Conservation (phyloP, 2,113 vertebrate species). For the Leucopsar rothschildi region DNA sequence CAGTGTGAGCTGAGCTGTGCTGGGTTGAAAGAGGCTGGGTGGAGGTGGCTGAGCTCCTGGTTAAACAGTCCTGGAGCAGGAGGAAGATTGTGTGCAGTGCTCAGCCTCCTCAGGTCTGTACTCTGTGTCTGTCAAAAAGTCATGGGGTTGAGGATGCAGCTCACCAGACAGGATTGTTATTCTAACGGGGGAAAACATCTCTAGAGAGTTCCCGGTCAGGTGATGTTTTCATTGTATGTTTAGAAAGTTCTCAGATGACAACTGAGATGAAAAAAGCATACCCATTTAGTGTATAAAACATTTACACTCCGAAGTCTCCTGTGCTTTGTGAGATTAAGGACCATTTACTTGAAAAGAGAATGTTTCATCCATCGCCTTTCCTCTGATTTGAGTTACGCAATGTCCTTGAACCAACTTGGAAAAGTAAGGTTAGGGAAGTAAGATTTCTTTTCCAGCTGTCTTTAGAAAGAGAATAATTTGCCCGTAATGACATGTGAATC, state of each 20-base stretch:
- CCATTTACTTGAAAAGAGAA: background rate
- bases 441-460: background rate
- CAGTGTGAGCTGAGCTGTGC: background rate
- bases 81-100: rapidly evolving
- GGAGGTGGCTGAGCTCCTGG: background rate
- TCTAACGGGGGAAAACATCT: rapidly evolving
- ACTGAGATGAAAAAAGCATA: background rate
- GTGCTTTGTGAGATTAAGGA: background rate
- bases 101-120: background rate
- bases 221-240: background rate
- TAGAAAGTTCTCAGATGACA: background rate
- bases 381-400: background rate
- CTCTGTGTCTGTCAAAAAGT: background rate
- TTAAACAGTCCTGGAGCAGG: background rate
- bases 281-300: background rate
- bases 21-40: background rate
- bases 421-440: background rate
- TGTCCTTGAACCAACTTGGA: background rate
- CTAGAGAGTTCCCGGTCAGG: background rate
- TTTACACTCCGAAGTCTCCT: background rate
- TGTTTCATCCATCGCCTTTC: background rate
- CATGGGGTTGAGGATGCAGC: background rate
- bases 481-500: background rate
- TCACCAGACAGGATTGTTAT: background rate
- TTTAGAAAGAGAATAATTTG: background rate